Evolutionary conservation across 1,140 invertebrate species (phyloP).

Genomic region (Tetranychus cinnabarinus): DNA sequence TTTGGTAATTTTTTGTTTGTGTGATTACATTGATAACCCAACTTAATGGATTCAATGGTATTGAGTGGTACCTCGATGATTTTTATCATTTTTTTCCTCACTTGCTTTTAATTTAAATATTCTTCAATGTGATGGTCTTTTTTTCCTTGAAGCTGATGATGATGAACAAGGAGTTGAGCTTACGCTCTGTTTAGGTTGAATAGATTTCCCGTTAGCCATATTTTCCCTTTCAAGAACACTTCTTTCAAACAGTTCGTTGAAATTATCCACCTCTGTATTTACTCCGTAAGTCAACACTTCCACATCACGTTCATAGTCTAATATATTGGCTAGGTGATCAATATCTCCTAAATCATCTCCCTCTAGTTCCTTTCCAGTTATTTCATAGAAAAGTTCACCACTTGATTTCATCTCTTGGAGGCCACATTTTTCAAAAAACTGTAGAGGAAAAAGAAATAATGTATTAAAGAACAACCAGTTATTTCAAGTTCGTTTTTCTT

Average conservation of each 20-base stretch:
- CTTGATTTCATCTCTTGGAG: neutral
- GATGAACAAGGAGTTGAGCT: neutral
- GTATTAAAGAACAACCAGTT: neutral
- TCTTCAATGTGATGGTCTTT: too few relatives aligned
- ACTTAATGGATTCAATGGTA: too few relatives aligned
- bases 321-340: neutral
- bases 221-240: slow-evolving; percentile 1
- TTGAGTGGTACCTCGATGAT: too few relatives aligned
- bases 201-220: neutral
- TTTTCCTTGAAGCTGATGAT: too few relatives aligned
- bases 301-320: slow-evolving; percentile 4
- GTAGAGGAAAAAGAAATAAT: neutral
- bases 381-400: slow-evolving; percentile 1
- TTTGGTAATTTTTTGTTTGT: too few relatives aligned
- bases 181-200: neutral
- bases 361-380: slow-evolving; percentile 4
- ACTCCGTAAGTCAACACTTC: neutral
- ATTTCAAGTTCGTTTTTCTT: too few relatives aligned
- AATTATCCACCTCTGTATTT: neutral
- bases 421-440: slow-evolving; percentile 8
- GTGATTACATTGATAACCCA: too few relatives aligned
- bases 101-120: too few relatives aligned
- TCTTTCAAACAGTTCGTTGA: slow-evolving; percentile 9
- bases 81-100: too few relatives aligned
- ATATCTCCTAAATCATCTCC: neutral